Conservation (phyloP, 1,140 invertebrate genomes). For the Solen grandis region DNA sequence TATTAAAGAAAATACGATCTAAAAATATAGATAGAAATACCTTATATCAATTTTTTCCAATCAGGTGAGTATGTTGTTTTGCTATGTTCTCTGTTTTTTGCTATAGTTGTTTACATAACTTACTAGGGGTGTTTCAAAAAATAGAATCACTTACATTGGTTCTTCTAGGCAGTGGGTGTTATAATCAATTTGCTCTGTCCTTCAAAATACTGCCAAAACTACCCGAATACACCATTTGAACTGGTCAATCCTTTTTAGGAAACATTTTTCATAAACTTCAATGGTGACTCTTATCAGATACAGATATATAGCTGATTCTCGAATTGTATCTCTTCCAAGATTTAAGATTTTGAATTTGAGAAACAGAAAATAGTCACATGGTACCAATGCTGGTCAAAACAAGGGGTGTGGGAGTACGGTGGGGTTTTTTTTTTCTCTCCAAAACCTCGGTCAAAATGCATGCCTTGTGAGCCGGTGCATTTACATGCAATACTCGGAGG, state of each 20-base stretch:
- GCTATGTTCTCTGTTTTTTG: too few relatives aligned
- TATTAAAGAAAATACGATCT: too few relatives aligned
- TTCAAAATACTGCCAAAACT: conserved; percentile 9
- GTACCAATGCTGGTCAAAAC: neutral
- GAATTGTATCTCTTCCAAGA: neutral
- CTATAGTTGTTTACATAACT: neutral
- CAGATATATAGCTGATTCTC: conserved; percentile 19
- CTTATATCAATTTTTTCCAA: too few relatives aligned
- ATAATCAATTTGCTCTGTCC: too few relatives aligned
- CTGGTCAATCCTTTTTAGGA: conserved; percentile 2
- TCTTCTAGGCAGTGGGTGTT: neutral
- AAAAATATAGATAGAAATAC: too few relatives aligned
- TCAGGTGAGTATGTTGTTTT: too few relatives aligned
- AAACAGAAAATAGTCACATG: conserved; percentile 23
- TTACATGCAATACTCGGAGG: neutral
- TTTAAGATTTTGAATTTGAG: conserved; percentile 23
- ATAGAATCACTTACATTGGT: neutral
- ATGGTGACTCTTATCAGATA: conserved; percentile 15
- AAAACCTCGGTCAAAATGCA: neutral
- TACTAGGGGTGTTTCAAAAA: conserved; percentile 14
- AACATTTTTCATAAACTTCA: neutral
- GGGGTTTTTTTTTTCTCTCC: neutral
- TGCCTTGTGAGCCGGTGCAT: neutral
- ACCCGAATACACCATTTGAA: conserved; percentile 9
- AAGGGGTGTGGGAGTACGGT: neutral